Base-by-base conservation (phyloP, 2,888 invertebrate species). In the Periphyllus acericola region DNA sequence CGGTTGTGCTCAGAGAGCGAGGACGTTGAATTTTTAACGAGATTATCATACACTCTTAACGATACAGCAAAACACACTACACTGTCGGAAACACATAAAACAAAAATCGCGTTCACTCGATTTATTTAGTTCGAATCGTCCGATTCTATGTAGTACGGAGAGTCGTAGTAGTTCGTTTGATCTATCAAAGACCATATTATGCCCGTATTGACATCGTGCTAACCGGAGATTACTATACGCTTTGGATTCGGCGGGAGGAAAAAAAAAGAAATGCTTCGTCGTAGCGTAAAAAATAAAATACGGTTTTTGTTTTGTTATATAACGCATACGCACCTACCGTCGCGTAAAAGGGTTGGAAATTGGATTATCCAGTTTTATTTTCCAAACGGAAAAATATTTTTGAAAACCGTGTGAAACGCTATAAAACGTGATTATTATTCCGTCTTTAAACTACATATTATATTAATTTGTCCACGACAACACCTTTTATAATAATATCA, bases 121-220 rank as follows among this genome's bases (percentile, higher is more conserved):
- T n/a, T 55, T 60, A 36, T 80, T 80, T 32, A 40, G 29, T 29
- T 81, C 40, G 36, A 81, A 81, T 8, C 19, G 60, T 36, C 36
- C 36, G 21, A 21, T 1, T 46, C 46, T 21, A 60, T 11, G 17
- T 14, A 55, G 55, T 55, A 14, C 60, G 25, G 5, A 60, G 25
- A 1, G 0, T 3, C 3, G 25, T 25, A 60, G n/a, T 32, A 81
- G 19, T 40, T 40, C 68, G 40, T 66, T 66, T 68, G 36, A 81
- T 81, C 25, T 68, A 68, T 81, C 68, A 68, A 68, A 68, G 40
- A 66, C 3, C 9, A 36, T 8, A 19, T 17, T 17, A 21, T 40
- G 29, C 29, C 40, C 66, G 29, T 66, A 81, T 80, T 36, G 60
- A 29, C 36, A 36, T 80, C 17, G 17, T 29, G 36, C 40, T 29